Percentiles rank a stretch among this genome's conserved stretches.
Conservation (phyloP, 1,140 invertebrate genomes). For the Heliconius hewitsoni region DNA sequence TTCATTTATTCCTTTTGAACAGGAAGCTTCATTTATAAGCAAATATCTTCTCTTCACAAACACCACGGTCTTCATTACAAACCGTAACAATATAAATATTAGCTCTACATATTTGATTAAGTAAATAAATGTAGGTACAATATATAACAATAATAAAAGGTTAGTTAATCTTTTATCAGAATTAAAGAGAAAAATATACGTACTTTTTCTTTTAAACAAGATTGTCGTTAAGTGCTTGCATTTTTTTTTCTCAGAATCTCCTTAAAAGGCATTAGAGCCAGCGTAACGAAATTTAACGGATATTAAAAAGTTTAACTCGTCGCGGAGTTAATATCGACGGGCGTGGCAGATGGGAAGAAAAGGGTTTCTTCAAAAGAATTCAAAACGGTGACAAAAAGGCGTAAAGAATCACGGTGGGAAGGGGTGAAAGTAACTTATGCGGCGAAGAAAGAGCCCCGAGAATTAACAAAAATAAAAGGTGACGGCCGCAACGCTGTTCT, state of each 20-base stretch:
- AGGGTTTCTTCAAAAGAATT: constrained; percentile 78
- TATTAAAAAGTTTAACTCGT: constrained; percentile 81
- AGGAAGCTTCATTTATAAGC: constrained; percentile 35
- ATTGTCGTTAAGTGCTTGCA: constrained; percentile 48
- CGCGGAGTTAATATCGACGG: constrained; percentile 82
- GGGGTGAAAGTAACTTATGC: constrained; percentile 79
- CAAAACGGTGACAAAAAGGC: constrained; percentile 80
- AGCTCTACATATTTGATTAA: neutral
- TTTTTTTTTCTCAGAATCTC: constrained; percentile 50
- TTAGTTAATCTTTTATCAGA: neutral
- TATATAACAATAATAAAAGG: neutral
- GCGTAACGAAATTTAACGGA: constrained; percentile 80
- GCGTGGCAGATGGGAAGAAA: constrained; percentile 79
- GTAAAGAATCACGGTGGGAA: constrained; percentile 76
- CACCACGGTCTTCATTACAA: neutral
- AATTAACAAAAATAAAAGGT: constrained; percentile 82
- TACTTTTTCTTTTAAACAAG: constrained; percentile 35
- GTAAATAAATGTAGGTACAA: neutral
- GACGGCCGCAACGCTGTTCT: constrained; percentile 75
- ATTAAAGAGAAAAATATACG: neutral
- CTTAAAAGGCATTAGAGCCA: constrained; percentile 68
- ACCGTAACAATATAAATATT: neutral
- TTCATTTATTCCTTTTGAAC: constrained; percentile 45
- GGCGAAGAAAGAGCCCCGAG: constrained; percentile 74
- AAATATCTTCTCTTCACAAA: constrained; percentile 12